Evolutionary conservation across 1,140 invertebrate species (phyloP), one percentile per base, ranked within the genome.

Genomic region (Gryon sp.): DNA sequence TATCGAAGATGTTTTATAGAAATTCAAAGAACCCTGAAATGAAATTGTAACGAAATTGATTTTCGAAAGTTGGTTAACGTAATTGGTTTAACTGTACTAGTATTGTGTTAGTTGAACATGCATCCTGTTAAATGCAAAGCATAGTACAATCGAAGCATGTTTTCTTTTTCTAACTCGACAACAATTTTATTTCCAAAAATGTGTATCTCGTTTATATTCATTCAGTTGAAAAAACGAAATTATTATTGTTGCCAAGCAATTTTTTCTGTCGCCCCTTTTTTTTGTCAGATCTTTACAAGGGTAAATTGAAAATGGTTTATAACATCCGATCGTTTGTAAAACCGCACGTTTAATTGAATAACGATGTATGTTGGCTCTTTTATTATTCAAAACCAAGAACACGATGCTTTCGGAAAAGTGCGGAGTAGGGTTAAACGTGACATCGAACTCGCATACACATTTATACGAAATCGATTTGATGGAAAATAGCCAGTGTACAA

Each of bases 361-460:
- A 53, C 40, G 48, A 22, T 62, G 57, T 72, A 53, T 2, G 41
- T 55, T 48, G 14, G 34, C 14, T 40, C 68, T 48, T 40, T 57
- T 63, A 55, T 73, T 48, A 63, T 73, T 63, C 40, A 40, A n/a
- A 40, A 73, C 57, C 57, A 63, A 73, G 68, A 57, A 73, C 68
- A 72, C 15, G 50, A 28, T 55, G 57, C 59, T 55, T 73, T 73
- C 65, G 59, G 68, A 48, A 48, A 53, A 24, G 7, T 20, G 26
- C 19, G 26, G 12, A 38, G 40, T 57, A 55, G 57, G 50, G 59
- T 57, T 63, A 63, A 57, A 28, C 59, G 43, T 38, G 36, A 65
- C 70, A 60, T 59, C 32, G 36, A 52, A 65, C 43, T 57, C 55
- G 20, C 59, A 34, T 53, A 34, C 28, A 59, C 59, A 63, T 63